Percentiles rank a stretch among this genome's conserved stretches.
Evolutionary conservation across 2,113 vertebrate species (phyloP).

Genomic region (Petrocephalus microphthalmus): DNA sequence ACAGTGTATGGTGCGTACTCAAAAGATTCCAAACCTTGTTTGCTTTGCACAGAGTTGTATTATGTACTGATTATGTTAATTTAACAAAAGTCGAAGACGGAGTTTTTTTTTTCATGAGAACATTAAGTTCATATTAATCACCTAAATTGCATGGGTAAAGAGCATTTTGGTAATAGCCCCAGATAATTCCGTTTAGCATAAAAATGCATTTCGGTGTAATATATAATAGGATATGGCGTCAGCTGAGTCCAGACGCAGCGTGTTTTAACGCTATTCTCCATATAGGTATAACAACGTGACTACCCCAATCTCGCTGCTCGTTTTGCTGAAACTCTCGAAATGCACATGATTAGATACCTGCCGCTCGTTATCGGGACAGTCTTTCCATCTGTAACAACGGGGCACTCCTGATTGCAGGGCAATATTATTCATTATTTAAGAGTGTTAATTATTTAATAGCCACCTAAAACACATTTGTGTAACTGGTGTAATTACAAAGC

Average conservation of each 20-base stretch:
- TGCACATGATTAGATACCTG: slow-evolving; percentile 10
- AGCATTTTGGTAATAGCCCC: neutral
- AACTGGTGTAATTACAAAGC: neutral
- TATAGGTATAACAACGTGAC: neutral
- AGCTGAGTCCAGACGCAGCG: neutral
- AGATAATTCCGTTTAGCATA: neutral
- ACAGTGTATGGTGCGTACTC: neutral
- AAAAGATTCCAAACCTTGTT: neutral
- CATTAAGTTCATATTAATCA: neutral
- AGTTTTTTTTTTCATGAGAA: neutral
- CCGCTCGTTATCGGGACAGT: neutral
- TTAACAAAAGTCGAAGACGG: neutral
- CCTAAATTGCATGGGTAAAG: neutral
- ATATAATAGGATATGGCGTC: neutral
- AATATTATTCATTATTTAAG: neutral
- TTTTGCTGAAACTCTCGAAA: neutral
- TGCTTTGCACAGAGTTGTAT: neutral
- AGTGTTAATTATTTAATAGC: neutral
- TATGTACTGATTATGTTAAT: neutral
- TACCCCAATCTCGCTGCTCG: neutral
- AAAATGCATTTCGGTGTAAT: neutral
- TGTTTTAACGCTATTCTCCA: neutral
- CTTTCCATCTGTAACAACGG: neutral
- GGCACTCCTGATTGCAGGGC: neutral
- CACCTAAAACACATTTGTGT: neutral